Percentiles rank a stretch among this genome's conserved stretches.
phyloP scores from a whole-genome alignment of 2,888 invertebrate genomes.

The Coelinius sp. region DNA sequence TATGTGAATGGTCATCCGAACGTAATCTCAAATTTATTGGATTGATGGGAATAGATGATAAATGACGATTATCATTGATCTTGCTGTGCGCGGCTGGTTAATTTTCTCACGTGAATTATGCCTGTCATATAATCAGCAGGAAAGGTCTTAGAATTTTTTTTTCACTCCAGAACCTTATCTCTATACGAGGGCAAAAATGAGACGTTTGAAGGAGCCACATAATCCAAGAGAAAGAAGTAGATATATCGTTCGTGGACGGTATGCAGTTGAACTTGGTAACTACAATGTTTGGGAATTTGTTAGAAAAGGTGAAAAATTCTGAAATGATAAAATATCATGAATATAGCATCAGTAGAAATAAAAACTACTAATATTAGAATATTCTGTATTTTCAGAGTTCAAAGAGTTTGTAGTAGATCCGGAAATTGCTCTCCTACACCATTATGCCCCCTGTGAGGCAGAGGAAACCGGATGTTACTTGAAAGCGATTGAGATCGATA shows the following conservation, averaged over 20 bases:
- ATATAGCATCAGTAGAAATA: not conserved
- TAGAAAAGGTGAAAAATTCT: not conserved
- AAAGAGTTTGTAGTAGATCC: conserved; percentile 45
- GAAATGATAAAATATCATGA: not conserved
- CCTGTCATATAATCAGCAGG: no score
- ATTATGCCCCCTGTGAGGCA: conserved; percentile 49
- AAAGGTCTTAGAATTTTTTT: no score
- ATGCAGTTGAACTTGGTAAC: conserved; percentile 61
- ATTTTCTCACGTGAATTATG: no score
- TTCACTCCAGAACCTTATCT: conserved; percentile 62
- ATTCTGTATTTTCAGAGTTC: conserved; percentile 37
- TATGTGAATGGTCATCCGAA: not conserved
- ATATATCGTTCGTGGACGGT: conserved; percentile 60
- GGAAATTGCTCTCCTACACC: conserved; percentile 48
- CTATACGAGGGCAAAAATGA: conserved; percentile 68
- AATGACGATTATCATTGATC: no score
- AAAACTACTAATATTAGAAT: not conserved
- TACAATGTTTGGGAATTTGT: conserved; percentile 57
- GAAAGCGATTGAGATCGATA: conserved; percentile 42
- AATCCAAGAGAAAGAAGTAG: conserved; percentile 58
- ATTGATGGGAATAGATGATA: not conserved
- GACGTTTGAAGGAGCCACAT: conserved; percentile 61
- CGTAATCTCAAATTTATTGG: conserved; percentile 48
- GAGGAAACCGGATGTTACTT: conserved; percentile 48
- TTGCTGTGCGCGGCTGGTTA: no score